Evolutionary conservation across 2,797 vertebrate genomes (phyloP).

Genomic region (Manis crassicaudata): DNA sequence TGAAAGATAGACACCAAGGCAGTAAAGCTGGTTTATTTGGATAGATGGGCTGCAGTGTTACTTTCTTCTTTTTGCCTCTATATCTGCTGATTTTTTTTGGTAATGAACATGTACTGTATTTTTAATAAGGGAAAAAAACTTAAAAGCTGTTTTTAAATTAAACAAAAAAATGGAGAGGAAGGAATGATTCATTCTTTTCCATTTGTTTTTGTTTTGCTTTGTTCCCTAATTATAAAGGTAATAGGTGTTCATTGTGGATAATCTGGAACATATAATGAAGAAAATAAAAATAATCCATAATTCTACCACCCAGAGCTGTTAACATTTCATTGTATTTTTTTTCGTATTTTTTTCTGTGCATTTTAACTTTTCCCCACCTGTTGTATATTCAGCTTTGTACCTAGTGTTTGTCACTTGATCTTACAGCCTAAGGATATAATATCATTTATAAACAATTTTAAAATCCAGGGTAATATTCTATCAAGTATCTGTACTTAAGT

Average conservation of each 20-base stretch:
- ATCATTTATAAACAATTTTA: constrained; percentile 44
- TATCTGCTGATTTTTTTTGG: not conserved
- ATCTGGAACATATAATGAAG: constrained; percentile 59
- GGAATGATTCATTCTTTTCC: constrained; percentile 46
- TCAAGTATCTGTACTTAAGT: not conserved
- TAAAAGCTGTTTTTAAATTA: constrained; percentile 67
- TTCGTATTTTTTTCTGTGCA: not conserved
- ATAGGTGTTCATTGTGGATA: constrained; percentile 28
- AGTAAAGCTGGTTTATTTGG: not conserved
- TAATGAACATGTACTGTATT: constrained; percentile 8
- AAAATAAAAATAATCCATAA: constrained; percentile 63
- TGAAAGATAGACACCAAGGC: not conserved
- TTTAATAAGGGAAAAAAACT: constrained; percentile 50
- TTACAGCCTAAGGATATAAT: not conserved
- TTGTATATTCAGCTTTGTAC: not conserved
- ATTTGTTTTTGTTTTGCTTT: constrained; percentile 58
- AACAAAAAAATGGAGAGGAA: constrained; percentile 29
- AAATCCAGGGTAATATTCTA: not conserved
- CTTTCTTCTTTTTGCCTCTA: not conserved
- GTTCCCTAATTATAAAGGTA: constrained; percentile 69
- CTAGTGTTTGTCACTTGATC: not conserved
- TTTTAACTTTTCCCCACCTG: constrained; percentile 44
- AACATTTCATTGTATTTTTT: constrained; percentile 11
- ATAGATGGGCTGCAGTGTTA: not conserved
- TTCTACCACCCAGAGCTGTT: constrained; percentile 17